Conservation (phyloP, 2,888 invertebrate genomes). For the Oscheius sp. region DNA sequence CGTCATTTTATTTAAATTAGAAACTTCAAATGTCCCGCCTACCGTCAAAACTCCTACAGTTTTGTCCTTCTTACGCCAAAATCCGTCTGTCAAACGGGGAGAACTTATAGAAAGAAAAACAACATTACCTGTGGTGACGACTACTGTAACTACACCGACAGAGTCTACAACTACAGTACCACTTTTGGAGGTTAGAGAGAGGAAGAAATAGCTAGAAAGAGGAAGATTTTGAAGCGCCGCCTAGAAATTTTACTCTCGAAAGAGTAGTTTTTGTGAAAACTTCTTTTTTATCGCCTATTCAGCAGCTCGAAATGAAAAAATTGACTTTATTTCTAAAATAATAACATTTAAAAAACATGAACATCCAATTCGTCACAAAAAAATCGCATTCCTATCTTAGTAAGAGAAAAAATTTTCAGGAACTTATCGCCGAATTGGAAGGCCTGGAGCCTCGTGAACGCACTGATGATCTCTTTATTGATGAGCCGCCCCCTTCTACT, state of each 20-base stretch:
- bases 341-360: too few relatives aligned
- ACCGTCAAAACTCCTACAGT: too few relatives aligned
- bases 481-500: neutral
- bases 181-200: neutral
- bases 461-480: neutral
- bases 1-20: too few relatives aligned
- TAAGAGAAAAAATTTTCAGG: neutral
- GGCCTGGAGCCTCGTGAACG: neutral
- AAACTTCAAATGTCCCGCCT: too few relatives aligned
- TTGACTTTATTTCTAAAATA: too few relatives aligned
- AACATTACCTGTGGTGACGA: neutral
- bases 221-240: neutral
- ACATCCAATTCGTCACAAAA: neutral
- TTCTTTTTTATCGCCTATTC: neutral
- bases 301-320: too few relatives aligned
- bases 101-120: neutral
- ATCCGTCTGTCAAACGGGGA: too few relatives aligned
- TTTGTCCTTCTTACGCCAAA: too few relatives aligned
- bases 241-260: too few relatives aligned
- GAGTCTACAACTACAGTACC: conserved; percentile 3
- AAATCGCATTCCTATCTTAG: neutral
- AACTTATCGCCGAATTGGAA: conserved; percentile 19
- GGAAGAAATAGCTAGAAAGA: neutral
- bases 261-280: too few relatives aligned
- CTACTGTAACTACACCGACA: too few relatives aligned